Evolutionary conservation across 2,888 invertebrate genomes (phyloP), one percentile per base, ranked within the genome.

Genomic region (Tetragonula carbonaria): DNA sequence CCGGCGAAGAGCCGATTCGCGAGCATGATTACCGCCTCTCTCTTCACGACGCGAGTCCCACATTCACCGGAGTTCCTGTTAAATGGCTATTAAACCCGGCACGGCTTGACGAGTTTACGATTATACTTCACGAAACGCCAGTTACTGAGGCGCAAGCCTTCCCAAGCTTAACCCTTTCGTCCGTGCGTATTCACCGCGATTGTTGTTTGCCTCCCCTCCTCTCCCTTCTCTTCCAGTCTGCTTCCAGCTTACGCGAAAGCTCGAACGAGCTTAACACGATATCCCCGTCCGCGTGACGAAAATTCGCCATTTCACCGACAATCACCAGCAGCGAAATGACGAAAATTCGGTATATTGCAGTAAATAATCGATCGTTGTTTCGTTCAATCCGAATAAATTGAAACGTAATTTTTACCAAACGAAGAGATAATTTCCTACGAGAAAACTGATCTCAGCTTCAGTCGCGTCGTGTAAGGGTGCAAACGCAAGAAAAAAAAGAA

Each of bases 81-180:
- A n/a, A 79, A 68, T 28, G 33, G 33, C 55, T 71, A 55, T 71
- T 68, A 68, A 71, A 63, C 18, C 6, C 14, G 50, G 55, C 55
- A 23, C 38, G 59, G 51, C 11, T 57, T 79, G 23, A 74, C 66
- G 74, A 74, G 59, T 57, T 51, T 59, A 62, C 67, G 51, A 53
- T 67, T 59, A 67, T 50, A 74, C 59, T 74, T 78, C 33, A 57
- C 74, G 50, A 65, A 74, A 57, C 45, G 55, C 16, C 53, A 16
- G 21, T 21, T 21, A 50, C 45, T 57, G 2, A 28, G 28, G 45
- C 28, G 63, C 16, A 38, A 2, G 8, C 18, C 33, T 63, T 28
- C 4, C 23, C 28, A 23, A 23, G 23, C 23, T 23, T 16, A 62
- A 21, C 33, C 21, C 50, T 73, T 73, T 53, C 50, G 14, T 11